Evolutionary conservation across 2,113 vertebrate species (phyloP).

Genomic region (Channa argus): DNA sequence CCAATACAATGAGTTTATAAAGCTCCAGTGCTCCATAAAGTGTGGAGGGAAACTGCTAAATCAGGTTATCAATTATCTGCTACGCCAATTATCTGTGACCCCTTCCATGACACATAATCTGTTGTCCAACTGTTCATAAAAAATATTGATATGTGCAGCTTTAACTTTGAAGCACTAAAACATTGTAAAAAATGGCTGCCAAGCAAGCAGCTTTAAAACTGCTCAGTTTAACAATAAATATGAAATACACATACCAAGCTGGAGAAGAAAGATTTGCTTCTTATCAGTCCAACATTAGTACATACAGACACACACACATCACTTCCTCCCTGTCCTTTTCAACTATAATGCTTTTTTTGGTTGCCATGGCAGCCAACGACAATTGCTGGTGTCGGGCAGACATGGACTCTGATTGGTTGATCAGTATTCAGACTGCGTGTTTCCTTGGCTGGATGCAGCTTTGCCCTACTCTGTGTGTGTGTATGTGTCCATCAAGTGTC

Average conservation of each 20-base stretch:
- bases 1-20: not conserved
- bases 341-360: constrained; percentile 61
- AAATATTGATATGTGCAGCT: not conserved
- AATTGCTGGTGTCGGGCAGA: constrained; percentile 62
- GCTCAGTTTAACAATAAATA: too few species aligned
- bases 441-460: constrained; percentile 44
- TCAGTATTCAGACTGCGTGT: constrained; percentile 68
- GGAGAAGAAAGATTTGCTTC: not conserved
- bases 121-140: not conserved
- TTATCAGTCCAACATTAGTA: not conserved
- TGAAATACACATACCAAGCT: not conserved
- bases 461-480: constrained; percentile 14
- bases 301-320: constrained; percentile 24
- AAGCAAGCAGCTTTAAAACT: too few species aligned
- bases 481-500: constrained; percentile 62
- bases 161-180: not conserved
- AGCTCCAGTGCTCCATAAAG: too few species aligned
- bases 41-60: too few species aligned
- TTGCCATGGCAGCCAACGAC: constrained; percentile 64
- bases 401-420: constrained; percentile 73
- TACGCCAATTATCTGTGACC: too few species aligned
- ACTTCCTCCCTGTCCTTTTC: constrained; percentile 23
- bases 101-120: not conserved
- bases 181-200: too few species aligned
- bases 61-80: too few species aligned